phyloP scores from a whole-genome alignment of 2,113 vertebrate genomes.

The Pandion haliaetus region DNA sequence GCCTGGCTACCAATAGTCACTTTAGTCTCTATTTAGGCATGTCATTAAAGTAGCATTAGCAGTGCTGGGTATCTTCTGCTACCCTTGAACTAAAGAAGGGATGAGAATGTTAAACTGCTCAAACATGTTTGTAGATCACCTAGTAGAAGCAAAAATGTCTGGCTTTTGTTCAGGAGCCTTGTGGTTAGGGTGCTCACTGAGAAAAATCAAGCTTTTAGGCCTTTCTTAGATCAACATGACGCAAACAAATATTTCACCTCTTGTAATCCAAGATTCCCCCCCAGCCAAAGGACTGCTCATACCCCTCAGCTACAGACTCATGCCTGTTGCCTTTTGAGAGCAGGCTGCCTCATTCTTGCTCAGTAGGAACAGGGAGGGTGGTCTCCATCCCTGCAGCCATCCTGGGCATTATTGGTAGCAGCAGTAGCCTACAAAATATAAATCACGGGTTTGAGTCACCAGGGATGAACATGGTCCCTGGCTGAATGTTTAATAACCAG shows the following conservation, averaged over 20 bases:
- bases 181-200: not conserved
- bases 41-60: not conserved
- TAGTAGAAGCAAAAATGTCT: not conserved
- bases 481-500: not conserved
- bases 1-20: not conserved
- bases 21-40: not conserved
- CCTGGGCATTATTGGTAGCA: not conserved
- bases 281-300: not conserved
- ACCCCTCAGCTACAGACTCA: not conserved
- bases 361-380: not conserved
- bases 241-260: not conserved
- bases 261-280: not conserved
- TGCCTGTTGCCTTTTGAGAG: not conserved
- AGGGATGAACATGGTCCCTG: rapidly evolving
- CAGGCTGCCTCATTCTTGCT: not conserved
- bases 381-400: not conserved
- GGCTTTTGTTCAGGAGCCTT: not conserved
- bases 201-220: not conserved
- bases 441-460: not conserved
- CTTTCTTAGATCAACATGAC: not conserved
- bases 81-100: not conserved
- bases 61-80: not conserved
- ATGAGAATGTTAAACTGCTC: not conserved
- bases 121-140: not conserved
- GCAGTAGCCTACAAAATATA: not conserved